phyloP scores from a whole-genome alignment of 2,888 invertebrate genomes.

The Zaprionus lineosus region DNA sequence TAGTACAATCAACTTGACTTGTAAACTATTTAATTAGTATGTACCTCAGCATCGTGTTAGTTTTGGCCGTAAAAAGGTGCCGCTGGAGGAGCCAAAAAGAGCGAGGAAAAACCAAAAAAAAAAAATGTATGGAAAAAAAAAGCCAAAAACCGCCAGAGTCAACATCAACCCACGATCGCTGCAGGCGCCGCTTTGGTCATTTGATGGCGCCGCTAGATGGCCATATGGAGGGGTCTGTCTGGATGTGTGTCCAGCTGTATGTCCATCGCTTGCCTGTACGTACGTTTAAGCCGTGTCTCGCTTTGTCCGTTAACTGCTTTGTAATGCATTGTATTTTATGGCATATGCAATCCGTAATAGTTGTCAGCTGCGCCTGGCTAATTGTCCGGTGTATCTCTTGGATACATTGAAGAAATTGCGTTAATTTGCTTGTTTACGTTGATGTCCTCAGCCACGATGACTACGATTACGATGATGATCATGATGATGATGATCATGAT shows the following conservation, averaged over 20 bases:
- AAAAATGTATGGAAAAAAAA: too few species aligned
- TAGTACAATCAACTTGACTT: slow-evolving; percentile 68
- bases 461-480: slow-evolving; percentile 24
- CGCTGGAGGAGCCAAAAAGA: too few species aligned
- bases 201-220: slow-evolving; percentile 34
- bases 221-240: too few species aligned
- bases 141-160: too few species aligned
- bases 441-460: slow-evolving; percentile 39
- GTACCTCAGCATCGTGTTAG: slow-evolving; percentile 62
- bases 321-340: slow-evolving; percentile 43
- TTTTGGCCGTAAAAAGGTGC: slow-evolving; percentile 74
- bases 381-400: slow-evolving; percentile 41
- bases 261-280: slow-evolving; percentile 19
- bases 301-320: slow-evolving; percentile 7
- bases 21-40: slow-evolving; percentile 78
- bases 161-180: slow-evolving; percentile 61
- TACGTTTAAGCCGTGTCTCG: slow-evolving; percentile 17
- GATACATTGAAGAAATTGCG: slow-evolving; percentile 55
- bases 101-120: too few species aligned
- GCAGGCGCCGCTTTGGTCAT: slow-evolving; percentile 56
- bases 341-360: slow-evolving; percentile 43
- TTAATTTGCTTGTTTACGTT: slow-evolving; percentile 73
- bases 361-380: slow-evolving; percentile 37
- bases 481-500: slow-evolving; percentile 30
- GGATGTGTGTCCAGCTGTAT: not conserved